A percentile compares a stretch with the other conserved stretches of the same genome.
Conservation (phyloP, 2,888 invertebrate genomes). For the Ellobium chinense region DNA sequence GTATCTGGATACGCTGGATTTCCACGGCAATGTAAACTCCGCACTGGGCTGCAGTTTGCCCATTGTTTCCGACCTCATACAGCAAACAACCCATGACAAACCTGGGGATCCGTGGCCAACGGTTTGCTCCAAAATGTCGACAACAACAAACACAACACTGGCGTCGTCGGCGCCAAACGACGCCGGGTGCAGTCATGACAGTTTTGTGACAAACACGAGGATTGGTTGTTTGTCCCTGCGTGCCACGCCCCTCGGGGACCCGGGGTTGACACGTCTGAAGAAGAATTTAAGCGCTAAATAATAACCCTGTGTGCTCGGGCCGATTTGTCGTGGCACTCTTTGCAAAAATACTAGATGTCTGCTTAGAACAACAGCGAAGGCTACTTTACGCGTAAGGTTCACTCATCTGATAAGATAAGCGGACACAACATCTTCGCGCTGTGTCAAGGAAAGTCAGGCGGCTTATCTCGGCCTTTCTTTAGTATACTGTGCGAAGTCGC, state of each 20-base stretch:
- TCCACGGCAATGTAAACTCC: background rate
- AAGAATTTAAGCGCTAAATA: constrained; percentile 9
- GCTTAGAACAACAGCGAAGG: too few relatives aligned
- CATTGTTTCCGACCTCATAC: background rate
- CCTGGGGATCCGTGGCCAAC: too few relatives aligned
- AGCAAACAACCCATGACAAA: too few relatives aligned
- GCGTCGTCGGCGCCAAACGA: background rate
- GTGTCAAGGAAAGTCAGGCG: too few relatives aligned
- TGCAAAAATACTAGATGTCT: too few relatives aligned
- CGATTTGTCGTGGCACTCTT: background rate
- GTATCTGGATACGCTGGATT: background rate
- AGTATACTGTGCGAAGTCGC: too few relatives aligned
- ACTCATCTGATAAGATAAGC: too few relatives aligned
- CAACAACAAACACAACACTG: background rate
- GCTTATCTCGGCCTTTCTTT: too few relatives aligned
- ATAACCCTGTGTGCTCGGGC: background rate
- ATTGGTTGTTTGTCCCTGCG: constrained; percentile 9
- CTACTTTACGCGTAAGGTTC: too few relatives aligned
- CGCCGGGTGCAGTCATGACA: background rate
- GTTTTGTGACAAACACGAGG: constrained; percentile 2
- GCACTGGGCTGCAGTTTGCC: background rate
- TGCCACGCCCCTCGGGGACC: background rate
- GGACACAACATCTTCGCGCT: too few relatives aligned
- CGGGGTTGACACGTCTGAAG: background rate
- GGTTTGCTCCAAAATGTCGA: too few relatives aligned